Evolutionary conservation across 2,797 vertebrate species (phyloP).

Genomic region (Paedocypris micromegethes): DNA sequence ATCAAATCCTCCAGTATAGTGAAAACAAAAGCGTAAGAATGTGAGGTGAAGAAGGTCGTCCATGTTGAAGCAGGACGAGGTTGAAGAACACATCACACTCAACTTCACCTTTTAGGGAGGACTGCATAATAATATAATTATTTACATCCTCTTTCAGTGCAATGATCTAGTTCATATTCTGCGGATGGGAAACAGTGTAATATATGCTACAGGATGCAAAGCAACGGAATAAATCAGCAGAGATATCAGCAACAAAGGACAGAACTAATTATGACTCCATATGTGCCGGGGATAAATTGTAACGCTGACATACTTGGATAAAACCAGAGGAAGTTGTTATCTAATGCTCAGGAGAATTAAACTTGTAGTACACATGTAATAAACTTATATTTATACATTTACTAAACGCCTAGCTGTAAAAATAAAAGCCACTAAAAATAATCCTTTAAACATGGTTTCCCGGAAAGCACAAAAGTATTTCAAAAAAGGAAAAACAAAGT

Average conservation of each 20-base stretch:
- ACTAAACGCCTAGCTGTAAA: too few species aligned
- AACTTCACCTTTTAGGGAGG: constrained; percentile 17
- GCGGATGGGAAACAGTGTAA: constrained; percentile 15
- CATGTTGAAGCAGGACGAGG: not conserved
- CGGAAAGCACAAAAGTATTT: too few species aligned
- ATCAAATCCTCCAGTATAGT: too few species aligned
- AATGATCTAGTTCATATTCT: constrained; percentile 7
- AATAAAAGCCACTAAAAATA: too few species aligned
- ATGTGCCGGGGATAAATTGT: constrained; percentile 19
- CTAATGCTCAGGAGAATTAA: too few species aligned
- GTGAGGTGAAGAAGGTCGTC: too few species aligned
- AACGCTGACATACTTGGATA: constrained; percentile 1
- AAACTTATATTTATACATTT: too few species aligned
- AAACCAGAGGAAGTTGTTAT: constrained; percentile 7
- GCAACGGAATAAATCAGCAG: constrained; percentile 18
- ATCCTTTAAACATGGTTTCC: too few species aligned
- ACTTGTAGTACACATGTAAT: too few species aligned
- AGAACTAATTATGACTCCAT: constrained; percentile 16
- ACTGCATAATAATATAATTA: constrained; percentile 17
- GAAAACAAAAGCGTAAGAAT: too few species aligned
- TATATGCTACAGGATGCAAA: constrained; percentile 4
- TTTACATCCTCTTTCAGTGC: constrained; percentile 12
- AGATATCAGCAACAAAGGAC: constrained; percentile 15
- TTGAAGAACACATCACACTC: constrained; percentile 19
- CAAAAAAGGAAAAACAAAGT: too few species aligned